Evolutionary conservation across 2,888 invertebrate species (phyloP).

Genomic region (Eristalinus aeneus): DNA sequence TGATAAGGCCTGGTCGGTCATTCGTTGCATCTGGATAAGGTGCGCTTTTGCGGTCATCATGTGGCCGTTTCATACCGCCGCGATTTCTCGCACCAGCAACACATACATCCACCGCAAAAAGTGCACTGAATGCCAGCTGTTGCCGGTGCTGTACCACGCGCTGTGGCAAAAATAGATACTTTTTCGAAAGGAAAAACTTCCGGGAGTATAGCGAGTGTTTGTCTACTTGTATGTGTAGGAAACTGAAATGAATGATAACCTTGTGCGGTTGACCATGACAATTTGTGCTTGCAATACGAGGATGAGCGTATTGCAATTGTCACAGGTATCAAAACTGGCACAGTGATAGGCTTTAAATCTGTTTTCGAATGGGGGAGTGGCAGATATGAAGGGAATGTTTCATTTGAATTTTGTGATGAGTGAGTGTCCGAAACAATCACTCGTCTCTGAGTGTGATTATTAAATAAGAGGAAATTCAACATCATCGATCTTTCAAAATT

Average conservation of each 20-base stretch:
- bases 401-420: no score
- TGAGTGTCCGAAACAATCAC: no score
- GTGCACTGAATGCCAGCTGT: background rate
- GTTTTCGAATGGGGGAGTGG: no score
- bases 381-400: no score
- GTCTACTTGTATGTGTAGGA: background rate
- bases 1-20: background rate
- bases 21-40: conserved; percentile 4
- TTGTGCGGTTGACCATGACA: background rate
- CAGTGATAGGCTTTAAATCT: no score
- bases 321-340: no score
- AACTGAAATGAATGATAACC: background rate
- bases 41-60: conserved; percentile 10
- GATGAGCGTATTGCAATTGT: no score
- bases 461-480: no score
- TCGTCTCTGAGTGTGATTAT: no score
- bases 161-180: background rate
- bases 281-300: background rate
- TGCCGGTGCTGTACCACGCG: background rate
- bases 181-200: background rate
- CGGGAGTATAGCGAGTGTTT: background rate
- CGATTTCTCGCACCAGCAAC: conserved; percentile 21
- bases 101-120: conserved; percentile 19
- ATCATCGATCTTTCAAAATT: no score
- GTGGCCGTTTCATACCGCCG: conserved; percentile 9